Conservation (phyloP, 2,888 invertebrate genomes). For the Drosophila atripex region DNA sequence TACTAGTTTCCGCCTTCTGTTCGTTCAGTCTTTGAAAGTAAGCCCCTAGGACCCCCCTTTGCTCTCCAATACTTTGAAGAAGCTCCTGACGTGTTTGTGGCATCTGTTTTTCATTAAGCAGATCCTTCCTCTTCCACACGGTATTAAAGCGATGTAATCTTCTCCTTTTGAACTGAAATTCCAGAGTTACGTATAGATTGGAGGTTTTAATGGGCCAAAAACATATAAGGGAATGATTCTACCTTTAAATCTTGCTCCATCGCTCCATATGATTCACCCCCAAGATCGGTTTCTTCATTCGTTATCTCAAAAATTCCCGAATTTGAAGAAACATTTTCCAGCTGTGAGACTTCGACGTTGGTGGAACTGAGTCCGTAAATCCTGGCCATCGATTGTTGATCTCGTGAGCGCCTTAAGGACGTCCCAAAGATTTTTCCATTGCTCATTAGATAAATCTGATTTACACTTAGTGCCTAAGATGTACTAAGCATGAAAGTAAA, state of each 20-base stretch:
- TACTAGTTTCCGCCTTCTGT: background rate
- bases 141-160: background rate
- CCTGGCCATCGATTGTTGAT: background rate
- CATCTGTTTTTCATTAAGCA: conserved; percentile 15
- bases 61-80: conserved; percentile 55
- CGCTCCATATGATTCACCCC: background rate
- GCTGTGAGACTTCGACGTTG: background rate
- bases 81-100: conserved; percentile 54
- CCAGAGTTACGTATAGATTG: background rate
- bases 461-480: background rate
- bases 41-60: conserved; percentile 54
- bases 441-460: background rate
- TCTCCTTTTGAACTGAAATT: background rate
- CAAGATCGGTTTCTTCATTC: background rate
- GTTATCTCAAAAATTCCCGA: background rate
- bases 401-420: background rate
- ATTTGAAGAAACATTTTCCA: background rate
- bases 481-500: background rate
- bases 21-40: conserved; percentile 51
- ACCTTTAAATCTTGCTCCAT: background rate
- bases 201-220: too few species aligned
- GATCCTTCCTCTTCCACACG: background rate
- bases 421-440: background rate
- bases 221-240: background rate
- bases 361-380: background rate